Percentiles rank a stretch among this genome's conserved stretches.
Conservation (phyloP, 1,140 invertebrate species). For the Uloborus diversus region DNA sequence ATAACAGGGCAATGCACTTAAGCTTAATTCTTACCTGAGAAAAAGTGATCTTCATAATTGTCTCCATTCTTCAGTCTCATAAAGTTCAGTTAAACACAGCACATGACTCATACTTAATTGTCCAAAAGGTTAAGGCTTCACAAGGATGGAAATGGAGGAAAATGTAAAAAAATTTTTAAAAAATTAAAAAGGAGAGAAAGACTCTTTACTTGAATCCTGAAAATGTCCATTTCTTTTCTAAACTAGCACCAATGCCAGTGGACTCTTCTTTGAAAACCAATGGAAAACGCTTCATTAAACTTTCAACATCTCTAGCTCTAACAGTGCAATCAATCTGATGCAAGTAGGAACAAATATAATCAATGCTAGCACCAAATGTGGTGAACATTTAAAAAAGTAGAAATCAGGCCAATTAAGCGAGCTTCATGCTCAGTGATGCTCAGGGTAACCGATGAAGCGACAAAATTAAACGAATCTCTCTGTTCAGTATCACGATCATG, state of each 20-base stretch:
- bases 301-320: constrained; percentile 78
- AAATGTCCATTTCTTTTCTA: constrained; percentile 79
- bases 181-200: too few relatives aligned
- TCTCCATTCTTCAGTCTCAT: too few relatives aligned
- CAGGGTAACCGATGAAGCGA: neutral
- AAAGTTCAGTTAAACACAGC: too few relatives aligned
- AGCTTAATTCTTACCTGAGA: too few relatives aligned
- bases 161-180: too few relatives aligned
- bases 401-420: constrained; percentile 72
- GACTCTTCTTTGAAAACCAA: constrained; percentile 80
- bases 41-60: too few relatives aligned
- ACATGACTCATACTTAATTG: too few relatives aligned
- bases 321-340: constrained; percentile 77
- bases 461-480: neutral
- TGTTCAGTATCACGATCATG: too few relatives aligned
- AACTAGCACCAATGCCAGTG: constrained; percentile 78
- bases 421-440: neutral
- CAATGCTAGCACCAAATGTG: constrained; percentile 84
- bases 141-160: too few relatives aligned
- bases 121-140: too few relatives aligned
- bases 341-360: constrained; percentile 82
- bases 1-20: too few relatives aligned
- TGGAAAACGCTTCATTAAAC: constrained; percentile 77
- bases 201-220: constrained; percentile 62
- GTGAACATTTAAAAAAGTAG: constrained; percentile 88